A percentile compares a stretch with the other conserved stretches of the same genome.
phyloP scores from a whole-genome alignment of 2,113 vertebrate species.

The Pyrgilauda ruficollis region DNA sequence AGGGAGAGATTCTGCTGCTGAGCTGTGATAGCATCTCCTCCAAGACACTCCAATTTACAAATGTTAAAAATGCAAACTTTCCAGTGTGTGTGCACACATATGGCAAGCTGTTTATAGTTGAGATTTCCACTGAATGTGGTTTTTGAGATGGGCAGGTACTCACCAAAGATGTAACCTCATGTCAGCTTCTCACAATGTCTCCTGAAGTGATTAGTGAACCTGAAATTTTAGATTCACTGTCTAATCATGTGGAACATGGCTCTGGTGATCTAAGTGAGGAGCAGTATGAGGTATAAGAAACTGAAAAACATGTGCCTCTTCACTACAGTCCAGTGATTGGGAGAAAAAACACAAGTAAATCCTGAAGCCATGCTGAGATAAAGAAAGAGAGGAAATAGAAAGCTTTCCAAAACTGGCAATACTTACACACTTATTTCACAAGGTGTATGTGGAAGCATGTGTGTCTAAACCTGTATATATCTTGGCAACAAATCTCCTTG shows the following conservation, averaged over 20 bases:
- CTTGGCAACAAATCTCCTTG: not conserved
- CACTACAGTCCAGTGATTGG: not conserved
- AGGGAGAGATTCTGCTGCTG: not conserved
- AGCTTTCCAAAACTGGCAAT: not conserved
- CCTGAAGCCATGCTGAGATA: not conserved
- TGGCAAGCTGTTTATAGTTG: not conserved
- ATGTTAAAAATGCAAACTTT: not conserved
- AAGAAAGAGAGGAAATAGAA: not conserved
- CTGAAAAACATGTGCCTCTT: not conserved
- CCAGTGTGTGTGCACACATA: not conserved
- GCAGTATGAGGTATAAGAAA: not conserved
- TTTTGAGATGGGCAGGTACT: not conserved
- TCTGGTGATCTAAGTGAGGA: not conserved
- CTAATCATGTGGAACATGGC: not conserved
- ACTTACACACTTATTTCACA: not conserved
- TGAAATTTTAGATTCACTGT: not conserved
- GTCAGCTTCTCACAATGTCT: not conserved
- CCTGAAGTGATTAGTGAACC: not conserved
- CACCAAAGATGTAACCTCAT: not conserved
- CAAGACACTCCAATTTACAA: not conserved
- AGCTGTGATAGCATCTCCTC: not conserved
- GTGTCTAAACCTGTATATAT: not conserved
- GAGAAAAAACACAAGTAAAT: not conserved
- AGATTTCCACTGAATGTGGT: not conserved
- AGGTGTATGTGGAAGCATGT: not conserved